Evolutionary conservation across 2,888 invertebrate species (phyloP), one percentile per base, ranked within the genome.

Genomic region (Lacanobia oleracea): DNA sequence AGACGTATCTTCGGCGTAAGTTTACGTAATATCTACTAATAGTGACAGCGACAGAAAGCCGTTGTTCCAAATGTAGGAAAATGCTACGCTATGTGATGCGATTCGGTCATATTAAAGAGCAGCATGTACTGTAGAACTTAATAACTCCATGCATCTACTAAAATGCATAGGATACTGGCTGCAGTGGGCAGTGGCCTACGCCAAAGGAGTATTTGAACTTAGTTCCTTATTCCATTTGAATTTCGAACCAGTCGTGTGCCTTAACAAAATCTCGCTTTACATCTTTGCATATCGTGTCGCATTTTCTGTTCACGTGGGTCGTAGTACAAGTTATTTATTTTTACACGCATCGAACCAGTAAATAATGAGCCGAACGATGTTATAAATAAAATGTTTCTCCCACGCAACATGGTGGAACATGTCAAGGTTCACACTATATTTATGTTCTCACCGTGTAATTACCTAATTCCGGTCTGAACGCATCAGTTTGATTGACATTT

Each of bases 401-500:
- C 90, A 91, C 93, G 89, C 92, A 85, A 75, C 87, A 82, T 81
- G 88, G 89, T 91, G 89, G 91, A 92, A 92, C 91, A 90, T 94
- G 93, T 94, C 95, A 95, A 95, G 94, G 94, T 92, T 91, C 89
- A 88, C 83, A 88, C 87, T 87, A 85, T 89, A 87, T 91, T 90
- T 89, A 90, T 89, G 85, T 88, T 90, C 90, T 87, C 88, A 85
- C 85, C 88, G 87, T 89, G 88, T 89, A 90, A 92, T 92, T 91
- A 90, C 86, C 83, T 85, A 89, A 89, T 88, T 88, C 86, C 83
- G 85, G 27, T 64, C 56, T 59, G 27, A 84, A 84, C 85, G 78
- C 87, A 85, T 88, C 87, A 62, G 43, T 61, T 85, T 85, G 84
- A 87, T 82, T 85, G 86, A 85, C 88, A 82, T 83, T 79, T 72